phyloP scores from a whole-genome alignment of 2,113 vertebrate genomes.

The Paralichthys olivaceus region DNA sequence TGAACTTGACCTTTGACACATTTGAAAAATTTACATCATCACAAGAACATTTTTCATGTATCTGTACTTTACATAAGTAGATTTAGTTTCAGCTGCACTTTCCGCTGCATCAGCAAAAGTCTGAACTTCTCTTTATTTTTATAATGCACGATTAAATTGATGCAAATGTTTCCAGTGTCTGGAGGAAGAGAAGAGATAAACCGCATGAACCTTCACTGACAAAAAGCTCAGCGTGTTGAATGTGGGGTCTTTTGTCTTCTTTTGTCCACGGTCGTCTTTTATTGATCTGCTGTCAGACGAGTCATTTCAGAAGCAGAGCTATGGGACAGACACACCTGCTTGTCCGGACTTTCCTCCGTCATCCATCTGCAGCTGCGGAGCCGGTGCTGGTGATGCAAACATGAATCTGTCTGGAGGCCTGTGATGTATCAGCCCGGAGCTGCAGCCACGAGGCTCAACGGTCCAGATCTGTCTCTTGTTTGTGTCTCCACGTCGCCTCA shows the following conservation, averaged over 20 bases:
- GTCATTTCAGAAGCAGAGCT: slow-evolving; percentile 42
- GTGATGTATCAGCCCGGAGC: slow-evolving; percentile 25
- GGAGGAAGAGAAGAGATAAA: too few species aligned
- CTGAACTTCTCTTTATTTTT: too few species aligned
- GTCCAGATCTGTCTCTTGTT: neutral
- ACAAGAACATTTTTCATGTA: too few species aligned
- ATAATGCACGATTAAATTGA: too few species aligned
- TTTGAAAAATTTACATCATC: too few species aligned
- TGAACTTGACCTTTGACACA: too few species aligned
- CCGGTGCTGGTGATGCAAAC: slow-evolving; percentile 41
- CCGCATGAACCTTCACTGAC: too few species aligned
- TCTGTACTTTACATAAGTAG: too few species aligned
- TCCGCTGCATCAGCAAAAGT: too few species aligned
- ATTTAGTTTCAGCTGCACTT: too few species aligned
- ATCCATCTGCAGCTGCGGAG: slow-evolving; percentile 36
- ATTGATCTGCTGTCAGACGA: slow-evolving; percentile 16
- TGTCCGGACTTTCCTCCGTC: slow-evolving; percentile 34
- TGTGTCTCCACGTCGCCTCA: slow-evolving; percentile 5
- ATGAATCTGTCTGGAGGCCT: slow-evolving; percentile 53
- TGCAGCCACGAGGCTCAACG: slow-evolving; percentile 3
- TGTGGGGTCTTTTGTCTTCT: neutral
- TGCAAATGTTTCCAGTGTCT: too few species aligned
- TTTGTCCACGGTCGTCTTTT: neutral
- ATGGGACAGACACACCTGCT: slow-evolving; percentile 45
- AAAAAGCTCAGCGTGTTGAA: neutral